phyloP scores from a whole-genome alignment of 2,113 vertebrate genomes.

The Tetraodon nigroviridis region DNA sequence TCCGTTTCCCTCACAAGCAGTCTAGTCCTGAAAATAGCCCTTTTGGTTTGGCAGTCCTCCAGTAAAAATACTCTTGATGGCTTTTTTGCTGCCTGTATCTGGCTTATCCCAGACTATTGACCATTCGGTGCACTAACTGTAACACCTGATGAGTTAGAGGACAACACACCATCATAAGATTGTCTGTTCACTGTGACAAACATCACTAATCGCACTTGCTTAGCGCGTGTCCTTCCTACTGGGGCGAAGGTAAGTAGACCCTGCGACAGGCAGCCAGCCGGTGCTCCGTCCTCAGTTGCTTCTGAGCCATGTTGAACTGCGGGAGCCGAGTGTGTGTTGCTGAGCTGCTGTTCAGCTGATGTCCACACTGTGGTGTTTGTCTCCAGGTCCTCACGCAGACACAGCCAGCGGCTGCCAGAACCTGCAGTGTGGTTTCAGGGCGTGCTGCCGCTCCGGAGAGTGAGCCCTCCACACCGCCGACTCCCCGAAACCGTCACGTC shows the following conservation, averaged over 20 bases:
- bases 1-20: background rate
- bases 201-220: slow-evolving; percentile 37
- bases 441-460: slow-evolving; percentile 97
- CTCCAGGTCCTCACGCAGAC: slow-evolving; percentile 92
- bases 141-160: background rate
- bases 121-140: background rate
- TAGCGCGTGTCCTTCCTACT: slow-evolving; percentile 46
- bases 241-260: slow-evolving; percentile 57
- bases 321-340: background rate
- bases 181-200: slow-evolving; percentile 26
- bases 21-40: too few species aligned
- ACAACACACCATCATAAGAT: background rate
- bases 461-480: slow-evolving; percentile 65
- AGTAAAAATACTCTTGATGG: too few species aligned
- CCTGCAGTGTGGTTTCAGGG: slow-evolving; percentile 98
- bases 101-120: too few species aligned
- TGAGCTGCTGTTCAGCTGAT: slow-evolving; percentile 3
- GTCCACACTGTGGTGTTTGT: slow-evolving; percentile 48
- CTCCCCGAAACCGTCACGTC: slow-evolving; percentile 64
- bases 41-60: too few species aligned
- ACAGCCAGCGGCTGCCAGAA: slow-evolving; percentile 99
- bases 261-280: slow-evolving; percentile 17
- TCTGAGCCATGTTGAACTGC: too few species aligned
- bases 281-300: too few species aligned
- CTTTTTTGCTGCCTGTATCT: background rate